Percentiles rank a stretch among this genome's conserved stretches.
Evolutionary conservation across 2,888 invertebrate genomes (phyloP).

Genomic region (Gandaritis pyraliata): DNA sequence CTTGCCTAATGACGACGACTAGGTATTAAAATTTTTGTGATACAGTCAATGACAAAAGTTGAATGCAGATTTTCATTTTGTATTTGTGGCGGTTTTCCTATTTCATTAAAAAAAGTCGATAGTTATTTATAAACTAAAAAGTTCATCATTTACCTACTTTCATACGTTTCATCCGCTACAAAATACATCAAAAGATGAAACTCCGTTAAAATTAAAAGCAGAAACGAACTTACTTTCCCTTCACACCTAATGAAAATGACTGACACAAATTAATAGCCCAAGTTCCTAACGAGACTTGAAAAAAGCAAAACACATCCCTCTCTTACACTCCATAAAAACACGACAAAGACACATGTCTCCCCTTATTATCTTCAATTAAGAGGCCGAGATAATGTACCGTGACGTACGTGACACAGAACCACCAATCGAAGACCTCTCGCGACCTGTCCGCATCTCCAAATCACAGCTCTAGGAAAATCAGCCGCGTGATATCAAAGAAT

Average conservation of each 20-base stretch:
- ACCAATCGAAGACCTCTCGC: slow-evolving; percentile 56
- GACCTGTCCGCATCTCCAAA: slow-evolving; percentile 27
- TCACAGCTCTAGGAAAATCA: slow-evolving; percentile 53
- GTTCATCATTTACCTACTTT: not conserved
- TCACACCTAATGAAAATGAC: slow-evolving; percentile 53
- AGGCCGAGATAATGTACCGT: slow-evolving; percentile 79
- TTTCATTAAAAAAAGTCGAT: not conserved
- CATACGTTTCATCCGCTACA: slow-evolving; percentile 3
- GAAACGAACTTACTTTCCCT: slow-evolving; percentile 36
- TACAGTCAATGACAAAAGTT: too few relatives aligned
- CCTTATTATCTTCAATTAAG: slow-evolving; percentile 84
- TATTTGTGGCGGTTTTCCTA: too few relatives aligned
- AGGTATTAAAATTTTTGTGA: too few relatives aligned
- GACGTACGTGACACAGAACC: slow-evolving; percentile 67
- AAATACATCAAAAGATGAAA: slow-evolving; percentile 32
- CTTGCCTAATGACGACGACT: too few relatives aligned
- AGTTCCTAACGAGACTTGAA: slow-evolving; percentile 69
- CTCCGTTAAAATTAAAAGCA: slow-evolving; percentile 31
- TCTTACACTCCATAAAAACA: slow-evolving; percentile 79
- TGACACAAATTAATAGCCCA: slow-evolving; percentile 69
- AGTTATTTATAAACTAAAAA: not conserved
- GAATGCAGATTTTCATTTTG: too few relatives aligned
- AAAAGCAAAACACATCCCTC: slow-evolving; percentile 72
- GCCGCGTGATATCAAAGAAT: slow-evolving; percentile 56
- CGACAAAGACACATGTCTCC: slow-evolving; percentile 82